Conservation (phyloP, 2,888 invertebrate genomes). For the Nomada ferruginata region DNA sequence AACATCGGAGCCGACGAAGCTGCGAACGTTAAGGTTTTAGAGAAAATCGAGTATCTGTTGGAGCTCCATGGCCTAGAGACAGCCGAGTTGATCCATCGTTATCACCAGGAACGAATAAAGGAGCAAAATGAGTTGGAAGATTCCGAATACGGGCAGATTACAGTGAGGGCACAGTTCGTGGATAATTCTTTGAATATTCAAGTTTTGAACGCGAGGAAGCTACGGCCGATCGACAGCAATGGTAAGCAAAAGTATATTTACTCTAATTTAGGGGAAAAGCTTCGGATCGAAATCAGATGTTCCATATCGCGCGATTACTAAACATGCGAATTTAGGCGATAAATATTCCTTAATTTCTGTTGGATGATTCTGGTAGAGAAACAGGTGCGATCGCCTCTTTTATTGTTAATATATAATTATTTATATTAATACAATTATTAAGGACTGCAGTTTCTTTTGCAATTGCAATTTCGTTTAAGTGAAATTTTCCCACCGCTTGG, state of each 20-base stretch:
- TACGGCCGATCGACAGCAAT: slow-evolving; percentile 94
- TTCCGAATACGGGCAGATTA: slow-evolving; percentile 90
- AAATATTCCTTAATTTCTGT: neutral
- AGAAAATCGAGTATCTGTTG: slow-evolving; percentile 89
- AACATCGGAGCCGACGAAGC: slow-evolving; percentile 89
- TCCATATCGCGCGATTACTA: slow-evolving; percentile 1
- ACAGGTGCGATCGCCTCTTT: too few relatives aligned
- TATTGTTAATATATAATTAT: too few relatives aligned
- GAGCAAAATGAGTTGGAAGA: slow-evolving; percentile 88
- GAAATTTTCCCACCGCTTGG: too few relatives aligned
- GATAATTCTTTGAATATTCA: slow-evolving; percentile 91
- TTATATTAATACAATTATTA: too few relatives aligned
- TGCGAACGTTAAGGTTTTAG: slow-evolving; percentile 87
- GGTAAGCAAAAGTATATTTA: slow-evolving; percentile 85
- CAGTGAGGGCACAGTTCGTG: slow-evolving; percentile 90
- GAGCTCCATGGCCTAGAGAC: slow-evolving; percentile 95
- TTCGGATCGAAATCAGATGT: neutral
- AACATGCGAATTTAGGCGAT: neutral
- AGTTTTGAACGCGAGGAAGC: slow-evolving; percentile 94
- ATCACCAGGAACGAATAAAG: slow-evolving; percentile 87
- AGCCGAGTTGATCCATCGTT: slow-evolving; percentile 93
- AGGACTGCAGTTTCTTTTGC: too few relatives aligned
- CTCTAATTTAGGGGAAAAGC: neutral
- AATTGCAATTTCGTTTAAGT: too few relatives aligned
- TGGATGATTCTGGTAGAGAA: neutral